Evolutionary conservation across 2,888 invertebrate species (phyloP), one percentile per base, ranked within the genome.

Genomic region (Lasioglossum marginatum): DNA sequence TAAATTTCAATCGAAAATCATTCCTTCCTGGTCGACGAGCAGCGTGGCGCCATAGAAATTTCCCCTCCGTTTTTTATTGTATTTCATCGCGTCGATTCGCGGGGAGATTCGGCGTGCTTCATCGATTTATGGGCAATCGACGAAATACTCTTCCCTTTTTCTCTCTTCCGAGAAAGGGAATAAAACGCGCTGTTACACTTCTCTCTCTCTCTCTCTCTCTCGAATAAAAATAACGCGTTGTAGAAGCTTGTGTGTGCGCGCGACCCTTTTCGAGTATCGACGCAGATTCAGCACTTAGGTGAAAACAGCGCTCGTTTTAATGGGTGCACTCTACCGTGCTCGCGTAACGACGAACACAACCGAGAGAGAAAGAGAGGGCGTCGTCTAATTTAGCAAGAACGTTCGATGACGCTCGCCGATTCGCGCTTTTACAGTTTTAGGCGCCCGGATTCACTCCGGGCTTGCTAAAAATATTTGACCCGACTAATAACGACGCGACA

Each of bases 1-100:
- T 88, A 83, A 86, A 87, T 87, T 88, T 79, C 80, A 68, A 88
- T 78, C 71, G 87, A 87, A 82, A 79, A 80, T 79, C 77, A 37
- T 74, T 86, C 40, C 79, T 82, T 79, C 70, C 76, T 74, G 52
- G 48, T 82, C 34, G 79, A 48, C 77, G 52, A 68, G 66, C 34
- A 2, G 6, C 72, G 10, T 52, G 34, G 23, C 57, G n/a, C 23
- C n/a, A 66, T 34, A 23, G 52, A 79, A 77, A 60, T 74, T 71
- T 63, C 27, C 77, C 19, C 72, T 57, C 12, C 34, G 19, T 48
- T 45, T 45, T 45, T 45, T 73, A 27, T 73, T 34, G 31, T 34
- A 19, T 34, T 34, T 68, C 34, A 8, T 1, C 16, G 23, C 27
- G 10, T n/a, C 52, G 52, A 52, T 52, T 43, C 71, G 40, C n/a